phyloP scores from a whole-genome alignment of 2,797 vertebrate species.

The Diplodus puntazzo region DNA sequence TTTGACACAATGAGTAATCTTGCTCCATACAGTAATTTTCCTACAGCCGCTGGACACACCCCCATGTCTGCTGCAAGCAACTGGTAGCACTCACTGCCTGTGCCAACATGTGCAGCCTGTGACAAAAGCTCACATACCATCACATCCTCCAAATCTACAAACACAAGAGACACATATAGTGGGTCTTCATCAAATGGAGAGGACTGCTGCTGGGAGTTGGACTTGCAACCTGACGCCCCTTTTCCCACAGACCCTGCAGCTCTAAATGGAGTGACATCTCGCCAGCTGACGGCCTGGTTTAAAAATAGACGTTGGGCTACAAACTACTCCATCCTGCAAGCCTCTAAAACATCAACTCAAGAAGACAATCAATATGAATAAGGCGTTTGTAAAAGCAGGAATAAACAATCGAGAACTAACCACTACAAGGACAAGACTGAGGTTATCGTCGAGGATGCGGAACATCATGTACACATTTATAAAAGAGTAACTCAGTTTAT shows the following conservation, averaged over 20 bases:
- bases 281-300: conserved; percentile 78
- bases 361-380: background rate
- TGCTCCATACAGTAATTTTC: conserved; percentile 58
- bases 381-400: background rate
- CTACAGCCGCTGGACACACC: conserved; percentile 61
- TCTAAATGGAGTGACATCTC: conserved; percentile 75
- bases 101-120: background rate
- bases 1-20: background rate
- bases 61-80: conserved; percentile 66
- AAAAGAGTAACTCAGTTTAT: background rate
- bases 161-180: background rate
- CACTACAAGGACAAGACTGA: conserved; percentile 38
- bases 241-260: conserved; percentile 50
- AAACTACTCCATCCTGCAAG: conserved; percentile 37
- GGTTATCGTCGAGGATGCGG: conserved; percentile 20
- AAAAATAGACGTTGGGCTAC: conserved; percentile 78
- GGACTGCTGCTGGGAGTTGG: conserved; percentile 31
- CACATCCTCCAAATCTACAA: background rate
- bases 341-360: background rate
- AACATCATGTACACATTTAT: background rate
- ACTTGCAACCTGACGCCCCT: conserved; percentile 78
- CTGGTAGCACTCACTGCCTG: conserved; percentile 47
- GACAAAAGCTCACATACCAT: background rate
- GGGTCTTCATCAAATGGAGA: conserved; percentile 8
- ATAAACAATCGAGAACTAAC: background rate